Evolutionary conservation across 2,113 vertebrate genomes (phyloP).

Genomic region (Parotia lawesii): DNA sequence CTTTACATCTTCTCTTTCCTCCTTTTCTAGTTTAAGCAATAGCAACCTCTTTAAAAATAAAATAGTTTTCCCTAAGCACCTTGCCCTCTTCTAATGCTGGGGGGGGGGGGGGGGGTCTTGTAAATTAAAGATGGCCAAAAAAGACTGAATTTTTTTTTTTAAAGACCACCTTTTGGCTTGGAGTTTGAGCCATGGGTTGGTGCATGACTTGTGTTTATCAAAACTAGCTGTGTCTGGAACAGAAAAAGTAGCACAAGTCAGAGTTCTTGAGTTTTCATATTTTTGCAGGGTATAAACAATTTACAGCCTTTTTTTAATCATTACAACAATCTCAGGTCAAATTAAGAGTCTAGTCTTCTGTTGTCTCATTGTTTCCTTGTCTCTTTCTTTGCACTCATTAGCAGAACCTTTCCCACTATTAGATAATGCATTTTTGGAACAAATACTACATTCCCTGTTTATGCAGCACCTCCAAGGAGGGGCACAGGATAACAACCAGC

Average conservation of each 20-base stretch:
- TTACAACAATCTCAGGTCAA: neutral
- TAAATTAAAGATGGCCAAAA: neutral
- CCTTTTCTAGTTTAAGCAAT: neutral
- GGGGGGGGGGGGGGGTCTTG: neutral
- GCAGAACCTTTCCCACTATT: neutral
- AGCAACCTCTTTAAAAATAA: neutral
- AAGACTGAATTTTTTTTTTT: neutral
- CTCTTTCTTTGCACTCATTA: neutral
- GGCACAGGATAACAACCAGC: accelerated
- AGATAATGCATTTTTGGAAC: neutral
- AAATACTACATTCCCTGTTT: neutral
- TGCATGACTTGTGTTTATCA: neutral
- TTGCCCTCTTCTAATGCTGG: neutral
- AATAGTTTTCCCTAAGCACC: neutral
- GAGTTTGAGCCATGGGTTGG: neutral
- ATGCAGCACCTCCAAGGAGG: neutral
- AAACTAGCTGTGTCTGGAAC: neutral
- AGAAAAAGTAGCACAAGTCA: neutral
- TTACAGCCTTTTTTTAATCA: neutral
- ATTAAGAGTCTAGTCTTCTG: neutral
- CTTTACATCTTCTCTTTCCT: neutral
- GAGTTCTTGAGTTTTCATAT: neutral
- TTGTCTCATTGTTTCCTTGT: neutral
- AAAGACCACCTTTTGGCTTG: neutral
- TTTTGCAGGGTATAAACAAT: neutral